Evolutionary conservation across 2,888 invertebrate genomes (phyloP), one percentile per base, ranked within the genome.

Genomic region (Diaprepes abbreviatus): DNA sequence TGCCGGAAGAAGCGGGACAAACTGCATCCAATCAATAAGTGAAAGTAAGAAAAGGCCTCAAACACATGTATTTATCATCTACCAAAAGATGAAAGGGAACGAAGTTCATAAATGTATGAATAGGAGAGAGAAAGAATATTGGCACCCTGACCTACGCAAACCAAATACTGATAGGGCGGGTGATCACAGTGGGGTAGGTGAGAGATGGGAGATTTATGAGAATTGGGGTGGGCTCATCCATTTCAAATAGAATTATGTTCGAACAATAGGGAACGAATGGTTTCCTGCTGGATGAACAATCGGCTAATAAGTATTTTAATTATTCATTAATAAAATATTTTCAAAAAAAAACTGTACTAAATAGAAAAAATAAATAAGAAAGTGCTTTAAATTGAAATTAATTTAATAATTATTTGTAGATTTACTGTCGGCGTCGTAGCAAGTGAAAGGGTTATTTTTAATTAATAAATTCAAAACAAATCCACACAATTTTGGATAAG

Each of bases 181-280:
- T 45, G 24, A 38, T 28, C 28, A 6, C 54, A 64, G 63, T 64
- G 54, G 63, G 54, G 63, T 64, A 64, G 58, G 58, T 19, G 43
- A 21, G 24, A 57, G 33, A 55, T 36, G 24, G 21, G 17, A 43
- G 58, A 43, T 58, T 43, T 58, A 58, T 43, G 40, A 31, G 40
- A n/a, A 24, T 31, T 31, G 35, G 54, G 54, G 54, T 54, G 12
- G n/a, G 17, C 17, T 33, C 14, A 55, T 55, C 36, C 19, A 38
- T 12, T 21, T 55, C 9, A 38, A 55, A 55, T 55, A 36, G n/a
- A 55, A 55, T 38, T 55, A 38, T 55, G 55, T 55, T 38, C 7
- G 21, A 38, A 36, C 38, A 36, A 55, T 55, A n/a, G n/a, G 38
- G 6, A 7, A 24, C 1, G 28, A n/a, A n/a, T n/a, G n/a, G 28